These are phyloP conservation scores for Buphagus erythrorhynchus DNA, from an alignment of 2,797 vertebrate species.

Conservation along the genomic window DNA sequence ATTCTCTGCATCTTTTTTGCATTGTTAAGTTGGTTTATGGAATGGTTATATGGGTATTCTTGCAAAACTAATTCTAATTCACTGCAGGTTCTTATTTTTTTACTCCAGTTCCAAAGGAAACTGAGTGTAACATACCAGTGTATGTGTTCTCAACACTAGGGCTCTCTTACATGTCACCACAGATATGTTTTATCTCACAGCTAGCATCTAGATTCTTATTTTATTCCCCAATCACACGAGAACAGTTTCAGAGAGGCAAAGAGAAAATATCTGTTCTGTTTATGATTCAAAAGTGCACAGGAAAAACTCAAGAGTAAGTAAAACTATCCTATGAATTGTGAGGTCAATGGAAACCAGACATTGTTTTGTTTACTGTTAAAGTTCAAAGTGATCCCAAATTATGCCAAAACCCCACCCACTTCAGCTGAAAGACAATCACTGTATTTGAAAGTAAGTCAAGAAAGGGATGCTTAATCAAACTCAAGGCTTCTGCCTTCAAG, in stretches of 20 bases:
- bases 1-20: background rate
- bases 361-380: background rate
- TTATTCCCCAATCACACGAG: background rate
- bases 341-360: background rate
- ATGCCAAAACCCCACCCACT: background rate
- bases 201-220: background rate
- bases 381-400: background rate
- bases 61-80: constrained; percentile 19
- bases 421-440: background rate
- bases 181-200: background rate
- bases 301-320: background rate
- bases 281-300: background rate
- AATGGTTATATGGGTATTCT: background rate
- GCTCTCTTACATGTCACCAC: background rate
- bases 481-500: background rate
- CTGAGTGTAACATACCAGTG: background rate
- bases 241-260: background rate
- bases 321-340: background rate
- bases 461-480: background rate
- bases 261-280: background rate
- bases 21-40: background rate
- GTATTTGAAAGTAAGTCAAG: background rate
- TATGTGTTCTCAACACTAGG: background rate
- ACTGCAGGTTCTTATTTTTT: background rate
- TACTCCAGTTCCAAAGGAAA: background rate